Base-by-base conservation (phyloP, 2,888 invertebrate genomes). In the Flexamia atlantica region DNA sequence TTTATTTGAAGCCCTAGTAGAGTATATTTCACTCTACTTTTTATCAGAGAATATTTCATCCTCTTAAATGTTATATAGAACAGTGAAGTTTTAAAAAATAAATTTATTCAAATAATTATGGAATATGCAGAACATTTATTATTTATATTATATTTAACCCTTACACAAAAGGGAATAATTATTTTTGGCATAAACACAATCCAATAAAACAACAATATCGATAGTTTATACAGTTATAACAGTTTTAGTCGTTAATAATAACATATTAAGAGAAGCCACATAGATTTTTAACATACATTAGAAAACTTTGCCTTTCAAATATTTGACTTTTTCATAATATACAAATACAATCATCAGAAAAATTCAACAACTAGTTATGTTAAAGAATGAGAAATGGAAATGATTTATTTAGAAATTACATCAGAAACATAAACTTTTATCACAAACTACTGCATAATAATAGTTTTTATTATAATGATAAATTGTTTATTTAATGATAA, bases 241-340 rank as follows among this genome's bases (percentile, higher is more conserved):
- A 64, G 28, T 28, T 64, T 64, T 64, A 57, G 64, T 57, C 20
- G 5, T 17, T 17, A 12, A 53, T 53, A 64, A 64, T 30, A 64
- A 64, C 28, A 30, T 64, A 64, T 64, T 64, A 76, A 3, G 25
- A 40, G 74, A 76, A 76, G 74, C 74, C 74, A 76, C 74, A 76
- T 76, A 76, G 74, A 76, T 42, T 76, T n/a, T 40, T 76, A 76
- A 76, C 74, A 76, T 76, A 76, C 74, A 76, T 50, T 76, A 76
- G 74, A 76, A 76, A 70, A 76, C 7, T 76, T 76, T 72, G 42
- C 32, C 32, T 40, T 28, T 76, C 30, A 76, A 76, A 76, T 46
- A 76, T n/a, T 76, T 42, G 46, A 46, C 30, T 30, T 76, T n/a
- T 53, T 76, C 17, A 17, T 76, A 76, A 76, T 76, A 46, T 76